Base-by-base conservation (phyloP, 2,113 vertebrate species). In the Geococcyx californianus region DNA sequence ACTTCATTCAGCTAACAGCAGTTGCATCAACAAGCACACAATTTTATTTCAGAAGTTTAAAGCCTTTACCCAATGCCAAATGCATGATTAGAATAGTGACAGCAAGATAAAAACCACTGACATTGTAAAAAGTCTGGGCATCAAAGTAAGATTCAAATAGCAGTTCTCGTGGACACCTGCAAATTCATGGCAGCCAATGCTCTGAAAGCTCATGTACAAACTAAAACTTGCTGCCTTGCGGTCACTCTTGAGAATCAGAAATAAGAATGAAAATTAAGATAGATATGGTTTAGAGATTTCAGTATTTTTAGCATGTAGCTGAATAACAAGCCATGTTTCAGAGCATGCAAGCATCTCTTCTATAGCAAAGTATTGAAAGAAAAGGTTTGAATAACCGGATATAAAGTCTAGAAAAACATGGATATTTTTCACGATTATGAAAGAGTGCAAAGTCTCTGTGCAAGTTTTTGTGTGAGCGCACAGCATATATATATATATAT, bases 381-480 rank as follows among this genome's bases (percentile, higher is more conserved):
- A 75, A 45, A 64, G 9, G 16, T n/a, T 18, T n/a, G 15, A 59
- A 24, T n/a, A 84, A 56, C 3, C 49, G 17, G 3, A 3, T 6
- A 12, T 11, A 10, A 47, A 49, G 2, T 7, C 7, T 16, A 45
- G 16, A n/a, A 58, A 78, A 82, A 18, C 1, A 6, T 0, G 6
- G 23, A 68, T 5, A 18, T 12, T 47, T 64, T 63, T 31, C 15
- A 29, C 0, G 1, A 14, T 31, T 42, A 25, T 4, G 51, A 84
- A 58, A 33, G 21, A 47, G 74, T 56, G 34, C 26, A 29, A 74
- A 7, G 9, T 54, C 38, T 56, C 78, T 2, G 12, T 4, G 12
- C 44, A 45, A 10, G 19, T 28, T 15, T 26, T 10, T 16, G 11
- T 9, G 8, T n/a, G n/a, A n/a, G n/a, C n/a, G n/a, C n/a, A n/a